These are phyloP conservation scores for Orthonyx spaldingii DNA, from an alignment of 2,113 vertebrate species.

Conservation along the genomic window DNA sequence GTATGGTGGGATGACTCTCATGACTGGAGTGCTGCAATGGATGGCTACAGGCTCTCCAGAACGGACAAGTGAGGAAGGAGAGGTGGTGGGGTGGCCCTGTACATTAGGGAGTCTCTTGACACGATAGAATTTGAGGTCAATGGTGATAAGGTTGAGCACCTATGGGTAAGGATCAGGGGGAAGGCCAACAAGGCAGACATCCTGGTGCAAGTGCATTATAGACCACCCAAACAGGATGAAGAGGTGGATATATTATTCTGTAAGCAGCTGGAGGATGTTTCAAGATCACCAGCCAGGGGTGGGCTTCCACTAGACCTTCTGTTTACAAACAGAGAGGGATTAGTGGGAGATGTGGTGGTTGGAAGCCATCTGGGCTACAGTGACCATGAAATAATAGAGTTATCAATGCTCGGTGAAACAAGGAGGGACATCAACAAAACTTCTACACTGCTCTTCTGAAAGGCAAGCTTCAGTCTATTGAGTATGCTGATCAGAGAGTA, in stretches of 20 bases:
- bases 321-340: not conserved
- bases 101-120: not conserved
- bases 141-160: not conserved
- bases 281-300: not conserved
- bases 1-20: fast-evolving
- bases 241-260: not conserved
- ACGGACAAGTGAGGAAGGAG: not conserved
- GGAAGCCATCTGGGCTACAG: not conserved
- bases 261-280: not conserved
- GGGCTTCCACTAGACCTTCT: fast-evolving
- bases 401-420: not conserved
- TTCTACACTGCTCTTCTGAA: not conserved
- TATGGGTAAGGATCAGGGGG: not conserved
- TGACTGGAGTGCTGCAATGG: not conserved
- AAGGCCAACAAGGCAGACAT: not conserved
- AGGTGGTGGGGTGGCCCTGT: too few species aligned
- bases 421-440: not conserved
- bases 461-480: not conserved
- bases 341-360: not conserved
- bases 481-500: not conserved
- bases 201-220: not conserved
- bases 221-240: fast-evolving
- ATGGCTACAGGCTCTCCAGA: not conserved
- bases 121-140: not conserved
- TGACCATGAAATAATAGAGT: not conserved